Percentiles rank a stretch among this genome's conserved stretches.
Evolutionary conservation across 2,888 invertebrate genomes (phyloP).

Genomic region (Pharmacophagus antenor): DNA sequence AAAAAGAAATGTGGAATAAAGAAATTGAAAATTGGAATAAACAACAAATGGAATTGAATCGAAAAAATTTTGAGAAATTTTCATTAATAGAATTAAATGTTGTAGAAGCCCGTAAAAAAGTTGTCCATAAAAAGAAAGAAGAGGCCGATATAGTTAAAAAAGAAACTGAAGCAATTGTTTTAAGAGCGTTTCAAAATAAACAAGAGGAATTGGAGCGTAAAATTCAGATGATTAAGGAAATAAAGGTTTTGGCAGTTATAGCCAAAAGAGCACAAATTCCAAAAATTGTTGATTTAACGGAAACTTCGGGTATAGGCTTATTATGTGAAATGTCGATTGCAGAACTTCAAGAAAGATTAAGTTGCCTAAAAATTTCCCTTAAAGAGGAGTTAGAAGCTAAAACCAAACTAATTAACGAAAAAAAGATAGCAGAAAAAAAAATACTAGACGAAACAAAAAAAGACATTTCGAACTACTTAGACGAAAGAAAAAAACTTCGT

Average conservation of each 20-base stretch:
- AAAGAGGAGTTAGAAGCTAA: conserved; percentile 77
- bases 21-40: conserved; percentile 77
- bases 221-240: conserved; percentile 75
- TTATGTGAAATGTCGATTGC: conserved; percentile 84
- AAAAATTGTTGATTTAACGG: conserved; percentile 81
- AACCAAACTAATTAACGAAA: conserved; percentile 61
- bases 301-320: conserved; percentile 80
- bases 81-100: conserved; percentile 56
- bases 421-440: conserved; percentile 66
- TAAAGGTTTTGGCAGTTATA: conserved; percentile 69
- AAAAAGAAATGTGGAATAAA: conserved; percentile 68
- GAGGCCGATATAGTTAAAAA: conserved; percentile 55
- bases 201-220: conserved; percentile 74
- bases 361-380: conserved; percentile 70
- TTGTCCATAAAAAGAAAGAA: conserved; percentile 54
- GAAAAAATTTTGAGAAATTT: conserved; percentile 65
- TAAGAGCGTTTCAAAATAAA: conserved; percentile 63
- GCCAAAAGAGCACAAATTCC: conserved; percentile 74
- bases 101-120: conserved; percentile 54
- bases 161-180: conserved; percentile 53
- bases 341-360: conserved; percentile 80
- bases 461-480: conserved; percentile 60
- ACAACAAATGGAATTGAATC: conserved; percentile 71
- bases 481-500: conserved; percentile 51
- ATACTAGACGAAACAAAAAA: conserved; percentile 71